Evolutionary conservation across 2,888 invertebrate species (phyloP), one percentile per base, ranked within the genome.

Genomic region (Ennomos quercinarius): DNA sequence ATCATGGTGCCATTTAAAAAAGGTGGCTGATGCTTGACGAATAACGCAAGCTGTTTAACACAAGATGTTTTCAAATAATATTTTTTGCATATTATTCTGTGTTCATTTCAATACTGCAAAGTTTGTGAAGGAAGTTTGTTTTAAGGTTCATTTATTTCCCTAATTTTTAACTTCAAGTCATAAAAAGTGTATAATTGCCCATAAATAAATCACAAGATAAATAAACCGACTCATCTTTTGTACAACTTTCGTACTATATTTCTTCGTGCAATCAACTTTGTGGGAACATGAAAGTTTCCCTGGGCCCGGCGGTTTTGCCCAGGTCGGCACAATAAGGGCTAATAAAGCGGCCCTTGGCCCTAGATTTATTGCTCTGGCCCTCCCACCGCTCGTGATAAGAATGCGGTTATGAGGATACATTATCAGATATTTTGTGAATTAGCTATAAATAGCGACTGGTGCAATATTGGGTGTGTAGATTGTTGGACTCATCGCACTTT

Each of bases 361-460:
- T 52, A 62, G 60, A 67, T 67, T 64, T 67, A 67, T 67, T 57
- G 64, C 60, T 47, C 55, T 12, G n/a, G 59, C 59, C 59, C 55
- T 56, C 56, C 53, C 59, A 44, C 42, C 41, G 44, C 47, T 35
- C 64, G 64, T 64, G 64, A 67, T 60, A 54, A 44, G 62, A 64
- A 64, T 67, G 57, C 38, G 59, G 62, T 62, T 60, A 67, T 53
- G 58, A 53, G 51, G 51, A 43, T 43, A 52, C 52, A 43, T 58
- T 58, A 47, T 43, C 50, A 41, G 27, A 47, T 39, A 58, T 41
- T 38, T 50, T 35, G 10, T 45, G 53, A 45, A 53, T 53, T 53
- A 40, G 45, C 45, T 40, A 45, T 38, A 51, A 51, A 53, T 45
- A 35, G 11, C 12, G 12, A 4, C 8, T 4, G 45, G 13, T 46